These are phyloP conservation scores for Chrysolina americana DNA, from an alignment of 2,888 invertebrate species.

Conservation along the genomic window DNA sequence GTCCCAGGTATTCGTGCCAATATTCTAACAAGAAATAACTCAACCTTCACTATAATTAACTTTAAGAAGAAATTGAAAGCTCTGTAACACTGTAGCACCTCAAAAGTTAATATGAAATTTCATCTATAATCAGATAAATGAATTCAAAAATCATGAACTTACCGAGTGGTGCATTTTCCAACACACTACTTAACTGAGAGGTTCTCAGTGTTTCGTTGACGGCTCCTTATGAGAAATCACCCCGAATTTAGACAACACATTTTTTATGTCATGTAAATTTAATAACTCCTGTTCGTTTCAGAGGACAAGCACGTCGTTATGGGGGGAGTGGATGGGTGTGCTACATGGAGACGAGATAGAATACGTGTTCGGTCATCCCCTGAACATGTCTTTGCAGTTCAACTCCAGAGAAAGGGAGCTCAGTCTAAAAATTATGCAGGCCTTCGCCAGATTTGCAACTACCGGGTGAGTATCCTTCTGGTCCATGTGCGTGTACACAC, in stretches of 20 bases:
- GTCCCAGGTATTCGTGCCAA: too few species aligned
- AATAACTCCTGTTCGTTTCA: constrained; percentile 70
- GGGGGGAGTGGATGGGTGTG: constrained; percentile 99
- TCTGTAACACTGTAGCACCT: too few species aligned
- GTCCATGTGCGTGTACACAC: too few species aligned
- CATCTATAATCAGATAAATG: too few species aligned
- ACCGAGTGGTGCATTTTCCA: too few species aligned
- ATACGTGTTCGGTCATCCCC: constrained; percentile 96
- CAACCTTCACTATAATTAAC: too few species aligned
- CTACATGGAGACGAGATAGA: constrained; percentile 99
- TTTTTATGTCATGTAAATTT: constrained; percentile 31
- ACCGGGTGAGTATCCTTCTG: constrained; percentile 82
- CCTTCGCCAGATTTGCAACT: constrained; percentile 93
- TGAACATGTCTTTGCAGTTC: constrained; percentile 90
- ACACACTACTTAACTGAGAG: not conserved
- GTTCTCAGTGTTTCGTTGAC: not conserved
- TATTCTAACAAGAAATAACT: too few species aligned
- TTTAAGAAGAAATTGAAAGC: too few species aligned
- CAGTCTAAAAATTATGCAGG: constrained; percentile 91
- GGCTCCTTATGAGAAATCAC: not conserved
- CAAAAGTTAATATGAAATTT: too few species aligned
- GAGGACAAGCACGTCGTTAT: constrained; percentile 92
- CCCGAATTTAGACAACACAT: constrained; percentile 24
- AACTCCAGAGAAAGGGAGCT: constrained; percentile 89
- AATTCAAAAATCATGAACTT: too few species aligned